Evolutionary conservation across 2,797 vertebrate genomes (phyloP).

Genomic region (Ambastaia sidthimunki): DNA sequence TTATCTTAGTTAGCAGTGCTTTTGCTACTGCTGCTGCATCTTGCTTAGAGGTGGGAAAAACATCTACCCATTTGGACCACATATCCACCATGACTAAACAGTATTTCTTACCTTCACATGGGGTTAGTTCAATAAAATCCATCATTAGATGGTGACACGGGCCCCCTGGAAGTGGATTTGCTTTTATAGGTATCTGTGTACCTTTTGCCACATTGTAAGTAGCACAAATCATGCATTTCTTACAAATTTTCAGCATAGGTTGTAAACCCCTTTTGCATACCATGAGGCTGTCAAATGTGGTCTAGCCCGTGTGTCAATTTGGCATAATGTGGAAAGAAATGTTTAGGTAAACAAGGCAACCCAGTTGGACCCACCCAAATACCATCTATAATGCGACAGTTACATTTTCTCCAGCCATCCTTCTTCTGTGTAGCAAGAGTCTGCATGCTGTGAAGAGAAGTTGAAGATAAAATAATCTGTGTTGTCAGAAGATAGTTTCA

Average conservation of each 20-base stretch:
- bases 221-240: neutral
- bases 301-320: no score
- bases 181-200: neutral
- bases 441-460: neutral
- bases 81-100: no score
- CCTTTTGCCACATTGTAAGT: neutral
- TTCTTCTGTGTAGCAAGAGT: neutral
- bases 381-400: neutral
- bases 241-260: neutral
- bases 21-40: neutral
- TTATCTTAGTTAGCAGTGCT: neutral
- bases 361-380: neutral
- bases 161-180: neutral
- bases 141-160: neutral
- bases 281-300: no score
- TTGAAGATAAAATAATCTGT: neutral
- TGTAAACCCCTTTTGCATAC: neutral
- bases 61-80: neutral
- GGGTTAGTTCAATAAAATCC: neutral
- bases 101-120: no score
- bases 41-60: neutral
- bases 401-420: neutral
- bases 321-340: neutral
- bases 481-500: no score
- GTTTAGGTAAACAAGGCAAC: no score